Base-by-base conservation (phyloP, 2,113 vertebrate species). In the Calidris pygmaea region DNA sequence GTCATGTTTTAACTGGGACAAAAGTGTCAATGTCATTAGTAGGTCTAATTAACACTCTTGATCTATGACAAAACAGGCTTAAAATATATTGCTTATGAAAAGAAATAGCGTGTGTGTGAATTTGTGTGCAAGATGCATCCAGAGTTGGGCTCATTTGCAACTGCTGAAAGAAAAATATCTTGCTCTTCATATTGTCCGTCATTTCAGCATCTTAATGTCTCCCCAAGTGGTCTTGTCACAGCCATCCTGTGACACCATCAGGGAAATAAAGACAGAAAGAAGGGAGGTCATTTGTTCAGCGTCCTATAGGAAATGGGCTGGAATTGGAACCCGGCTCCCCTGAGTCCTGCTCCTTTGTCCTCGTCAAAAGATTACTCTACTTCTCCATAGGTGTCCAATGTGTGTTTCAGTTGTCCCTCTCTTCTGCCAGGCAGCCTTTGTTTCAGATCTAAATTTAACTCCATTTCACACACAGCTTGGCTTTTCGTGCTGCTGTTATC, bases 391-490 rank as follows among this genome's bases (percentile, higher is more conserved):
- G 41, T 21, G 10, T 60, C 21, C 34, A 68, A 8, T n/a, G 21
- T 34, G 35, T 60, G 30, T 80, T 93, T 92, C 60, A 94, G 72
- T 75, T 83, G 58, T 55, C 56, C 34, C 30, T 75, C n/a, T 79
- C 18, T 83, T 93, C 74, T 66, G 34, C n/a, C 18, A 37, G 50
- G 19, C 17, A 86, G 14, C 53, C 43, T 87, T 93, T 73, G 12
- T 82, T 85, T 90, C 58, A 35, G 86, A 83, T 58, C 37, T 95
- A 73, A 88, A 72, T 85, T 75, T 92, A 85, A 43, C 27, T 90
- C n/a, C 3, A 3, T 93, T 91, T 91, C 79, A 83, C 37, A 56
- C 15, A n/a, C 65, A 35, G 58, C 50, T 83, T 94, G 58, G 41
- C 53, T 89, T 94, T 86, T 73, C 9, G 2, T 80, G 58, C 22